Percentiles rank a stretch among this genome's conserved stretches.
Evolutionary conservation across 53 echinoderm and acorn worm species (phyloP).

Genomic region (Holothuria leucospilota): DNA sequence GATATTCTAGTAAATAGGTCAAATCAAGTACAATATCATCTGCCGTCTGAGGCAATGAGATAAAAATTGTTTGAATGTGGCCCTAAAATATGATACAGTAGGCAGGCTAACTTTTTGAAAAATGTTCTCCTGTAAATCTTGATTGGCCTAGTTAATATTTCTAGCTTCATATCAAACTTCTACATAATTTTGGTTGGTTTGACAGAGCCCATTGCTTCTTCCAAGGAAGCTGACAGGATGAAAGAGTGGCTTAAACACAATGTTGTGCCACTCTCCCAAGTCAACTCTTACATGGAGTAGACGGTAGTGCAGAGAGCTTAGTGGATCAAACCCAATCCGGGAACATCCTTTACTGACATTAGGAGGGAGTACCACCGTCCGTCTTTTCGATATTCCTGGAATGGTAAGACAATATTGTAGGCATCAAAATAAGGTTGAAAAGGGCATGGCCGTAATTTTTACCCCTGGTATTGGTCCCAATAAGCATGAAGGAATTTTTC

Average conservation of each 20-base stretch:
- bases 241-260: constrained; percentile 41
- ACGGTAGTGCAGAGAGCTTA: constrained; percentile 17
- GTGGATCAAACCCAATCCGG: constrained; percentile 12
- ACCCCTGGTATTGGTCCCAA: no score
- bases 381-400: constrained; percentile 26
- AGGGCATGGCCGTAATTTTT: no score
- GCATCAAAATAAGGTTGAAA: background rate
- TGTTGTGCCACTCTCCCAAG: constrained; percentile 17
- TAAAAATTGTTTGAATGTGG: no score
- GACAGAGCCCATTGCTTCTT: constrained; percentile 6
- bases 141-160: no score
- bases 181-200: background rate
- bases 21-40: no score
- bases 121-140: no score
- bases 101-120: no score
- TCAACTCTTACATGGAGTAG: background rate
- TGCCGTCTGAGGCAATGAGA: no score
- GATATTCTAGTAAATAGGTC: no score
- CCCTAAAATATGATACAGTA: no score
- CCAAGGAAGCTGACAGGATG: constrained; percentile 6
- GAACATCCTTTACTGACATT: constrained; percentile 1
- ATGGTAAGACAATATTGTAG: constrained; percentile 21
- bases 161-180: background rate
- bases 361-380: background rate
- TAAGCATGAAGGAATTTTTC: no score